phyloP scores from a whole-genome alignment of 1,140 invertebrate species.

The Zelostemma sp. region DNA sequence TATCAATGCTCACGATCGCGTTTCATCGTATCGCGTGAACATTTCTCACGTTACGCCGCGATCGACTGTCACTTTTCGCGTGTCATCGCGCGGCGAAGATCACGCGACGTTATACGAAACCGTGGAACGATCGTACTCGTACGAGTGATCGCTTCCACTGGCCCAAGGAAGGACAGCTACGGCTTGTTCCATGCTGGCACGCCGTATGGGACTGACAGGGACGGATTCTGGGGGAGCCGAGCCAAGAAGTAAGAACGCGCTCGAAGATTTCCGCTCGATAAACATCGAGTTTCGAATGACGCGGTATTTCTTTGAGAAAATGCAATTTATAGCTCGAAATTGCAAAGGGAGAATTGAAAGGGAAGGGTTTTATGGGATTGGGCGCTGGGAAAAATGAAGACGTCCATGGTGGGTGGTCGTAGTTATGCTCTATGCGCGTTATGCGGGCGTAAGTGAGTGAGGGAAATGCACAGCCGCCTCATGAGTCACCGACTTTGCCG shows the following conservation, averaged over 20 bases:
- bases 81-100: conserved; percentile 38
- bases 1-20: too few species aligned
- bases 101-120: conserved; percentile 46
- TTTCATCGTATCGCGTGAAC: not conserved
- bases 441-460: conserved; percentile 61
- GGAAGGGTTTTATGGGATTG: conserved; percentile 28
- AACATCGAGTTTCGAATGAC: too few species aligned
- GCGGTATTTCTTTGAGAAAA: too few species aligned
- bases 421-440: conserved; percentile 48
- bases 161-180: conserved; percentile 59
- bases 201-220: conserved; percentile 62
- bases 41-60: not conserved
- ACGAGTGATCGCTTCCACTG: conserved; percentile 61
- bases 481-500: conserved; percentile 61
- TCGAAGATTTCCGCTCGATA: too few species aligned
- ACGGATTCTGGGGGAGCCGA: conserved; percentile 48
- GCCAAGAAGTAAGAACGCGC: too few species aligned
- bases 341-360: too few species aligned
- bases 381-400: conserved; percentile 24
- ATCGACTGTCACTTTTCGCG: conserved; percentile 22
- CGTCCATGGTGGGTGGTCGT: conserved; percentile 46
- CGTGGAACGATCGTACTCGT: conserved; percentile 53
- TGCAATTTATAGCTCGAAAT: too few species aligned
- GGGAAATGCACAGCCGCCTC: conserved; percentile 53
- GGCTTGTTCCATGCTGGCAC: conserved; percentile 52